These are phyloP conservation scores for Aspidiotus destructor DNA, from an alignment of 2,888 invertebrate genomes.

Conservation along the genomic window DNA sequence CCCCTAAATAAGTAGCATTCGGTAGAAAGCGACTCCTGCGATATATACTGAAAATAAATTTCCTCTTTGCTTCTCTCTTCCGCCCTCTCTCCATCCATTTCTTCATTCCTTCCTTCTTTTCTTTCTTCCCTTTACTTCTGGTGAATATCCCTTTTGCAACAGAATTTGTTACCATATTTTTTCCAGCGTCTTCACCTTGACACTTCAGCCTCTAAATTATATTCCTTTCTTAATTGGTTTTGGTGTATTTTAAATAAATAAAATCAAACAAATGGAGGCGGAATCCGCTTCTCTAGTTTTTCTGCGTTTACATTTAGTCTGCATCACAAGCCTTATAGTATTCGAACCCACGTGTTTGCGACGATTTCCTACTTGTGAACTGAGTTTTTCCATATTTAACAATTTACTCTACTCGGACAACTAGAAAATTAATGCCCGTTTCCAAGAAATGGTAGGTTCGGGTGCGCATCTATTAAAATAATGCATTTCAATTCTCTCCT, in stretches of 20 bases:
- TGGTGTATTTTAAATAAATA: slow-evolving; percentile 31
- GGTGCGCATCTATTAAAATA: no score
- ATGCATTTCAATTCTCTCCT: no score
- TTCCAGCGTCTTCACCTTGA: slow-evolving; percentile 21
- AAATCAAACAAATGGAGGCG: slow-evolving; percentile 24
- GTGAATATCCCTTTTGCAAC: no score
- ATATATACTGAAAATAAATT: no score
- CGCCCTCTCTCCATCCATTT: background rate
- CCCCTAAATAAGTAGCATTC: no score
- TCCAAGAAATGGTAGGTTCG: no score
- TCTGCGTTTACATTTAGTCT: background rate
- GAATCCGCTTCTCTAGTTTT: background rate
- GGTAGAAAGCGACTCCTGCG: no score
- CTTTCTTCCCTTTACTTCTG: no score
- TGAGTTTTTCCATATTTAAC: no score
- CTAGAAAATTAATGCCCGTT: no score
- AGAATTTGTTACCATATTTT: background rate
- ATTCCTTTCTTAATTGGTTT: slow-evolving; percentile 31
- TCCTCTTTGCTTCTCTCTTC: no score
- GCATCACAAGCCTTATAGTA: background rate
- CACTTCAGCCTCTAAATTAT: slow-evolving; percentile 20
- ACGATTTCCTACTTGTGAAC: background rate
- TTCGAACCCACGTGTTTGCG: background rate
- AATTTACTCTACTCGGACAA: no score
- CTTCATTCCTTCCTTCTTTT: background rate